A percentile compares a stretch with the other conserved stretches of the same genome.
Conservation (phyloP, 2,797 vertebrate species). For the Emys orbicularis region DNA sequence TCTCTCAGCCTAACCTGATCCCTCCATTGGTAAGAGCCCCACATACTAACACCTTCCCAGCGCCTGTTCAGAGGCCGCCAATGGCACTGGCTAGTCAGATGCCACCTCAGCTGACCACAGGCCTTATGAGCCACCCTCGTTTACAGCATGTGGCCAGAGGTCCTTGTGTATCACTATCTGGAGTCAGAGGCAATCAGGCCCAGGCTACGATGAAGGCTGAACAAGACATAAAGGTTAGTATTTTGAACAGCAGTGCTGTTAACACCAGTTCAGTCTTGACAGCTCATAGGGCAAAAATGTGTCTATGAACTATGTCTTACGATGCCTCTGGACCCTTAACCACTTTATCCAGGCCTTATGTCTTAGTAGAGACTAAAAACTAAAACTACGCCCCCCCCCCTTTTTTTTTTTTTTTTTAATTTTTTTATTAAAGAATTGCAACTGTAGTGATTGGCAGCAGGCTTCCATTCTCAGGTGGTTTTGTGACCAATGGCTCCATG, state of each 20-base stretch:
- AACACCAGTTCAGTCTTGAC: slow-evolving; percentile 65
- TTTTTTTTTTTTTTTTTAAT: not conserved
- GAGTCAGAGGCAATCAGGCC: slow-evolving; percentile 90
- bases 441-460: not conserved
- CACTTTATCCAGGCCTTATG: slow-evolving; percentile 27
- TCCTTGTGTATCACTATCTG: slow-evolving; percentile 87
- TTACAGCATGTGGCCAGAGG: slow-evolving; percentile 89
- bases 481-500: slow-evolving; percentile 22
- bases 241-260: slow-evolving; percentile 58
- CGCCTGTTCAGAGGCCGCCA: slow-evolving; percentile 92
- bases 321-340: slow-evolving; percentile 69
- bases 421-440: not conserved
- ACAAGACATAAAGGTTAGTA: slow-evolving; percentile 93
- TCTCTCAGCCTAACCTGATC: slow-evolving; percentile 97
- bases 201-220: slow-evolving; percentile 92
- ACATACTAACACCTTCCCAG: slow-evolving; percentile 93
- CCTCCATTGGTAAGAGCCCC: slow-evolving; percentile 94
- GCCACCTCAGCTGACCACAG: slow-evolving; percentile 91
- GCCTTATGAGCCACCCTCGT: slow-evolving; percentile 94
- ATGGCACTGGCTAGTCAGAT: slow-evolving; percentile 88
- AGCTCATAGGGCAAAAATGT: slow-evolving; percentile 71
- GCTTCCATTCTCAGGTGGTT: slow-evolving; percentile 31
- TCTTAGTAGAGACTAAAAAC: slow-evolving; percentile 19
- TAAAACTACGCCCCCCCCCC: not conserved
- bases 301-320: slow-evolving; percentile 61